Conservation (phyloP, 2,113 vertebrate species). For the Carassius carassius region DNA sequence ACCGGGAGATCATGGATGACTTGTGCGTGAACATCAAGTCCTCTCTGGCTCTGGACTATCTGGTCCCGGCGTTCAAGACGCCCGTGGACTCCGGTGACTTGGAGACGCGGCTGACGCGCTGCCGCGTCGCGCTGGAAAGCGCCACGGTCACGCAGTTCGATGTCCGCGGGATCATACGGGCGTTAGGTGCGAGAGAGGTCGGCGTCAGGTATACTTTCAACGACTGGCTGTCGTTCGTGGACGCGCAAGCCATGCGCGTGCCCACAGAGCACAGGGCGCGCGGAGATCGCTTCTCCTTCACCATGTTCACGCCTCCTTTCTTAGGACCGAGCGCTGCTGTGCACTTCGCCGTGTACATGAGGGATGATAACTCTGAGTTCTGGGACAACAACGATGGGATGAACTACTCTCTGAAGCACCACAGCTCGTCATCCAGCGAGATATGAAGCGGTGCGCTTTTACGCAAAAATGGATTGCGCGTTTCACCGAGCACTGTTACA, state of each 20-base stretch:
- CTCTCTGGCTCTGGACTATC: conserved; percentile 46
- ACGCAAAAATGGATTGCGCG: neutral
- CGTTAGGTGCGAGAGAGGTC: conserved; percentile 70
- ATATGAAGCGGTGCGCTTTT: conserved; percentile 46
- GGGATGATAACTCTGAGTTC: conserved; percentile 76
- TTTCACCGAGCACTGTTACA: neutral
- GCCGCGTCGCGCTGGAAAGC: conserved; percentile 78
- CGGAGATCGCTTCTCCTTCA: conserved; percentile 77
- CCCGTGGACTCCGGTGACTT: conserved; percentile 53
- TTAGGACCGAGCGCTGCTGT: conserved; percentile 69
- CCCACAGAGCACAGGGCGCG: conserved; percentile 2
- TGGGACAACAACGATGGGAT: conserved; percentile 89
- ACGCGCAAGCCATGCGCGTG: conserved; percentile 71
- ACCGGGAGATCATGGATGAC: conserved; percentile 55
- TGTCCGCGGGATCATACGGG: conserved; percentile 77
- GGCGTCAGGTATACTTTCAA: conserved; percentile 88
- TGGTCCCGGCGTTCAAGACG: conserved; percentile 65
- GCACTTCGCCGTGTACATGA: conserved; percentile 84
- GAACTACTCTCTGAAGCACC: conserved; percentile 80
- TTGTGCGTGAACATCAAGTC: conserved; percentile 58
- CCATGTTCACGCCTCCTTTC: conserved; percentile 77
- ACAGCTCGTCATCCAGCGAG: conserved; percentile 20
- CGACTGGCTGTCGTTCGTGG: conserved; percentile 84
- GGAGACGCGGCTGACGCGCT: conserved; percentile 64
- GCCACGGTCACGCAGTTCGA: conserved; percentile 66